phyloP scores from a whole-genome alignment of 2,888 invertebrate genomes.

The Polymixis lichenea region DNA sequence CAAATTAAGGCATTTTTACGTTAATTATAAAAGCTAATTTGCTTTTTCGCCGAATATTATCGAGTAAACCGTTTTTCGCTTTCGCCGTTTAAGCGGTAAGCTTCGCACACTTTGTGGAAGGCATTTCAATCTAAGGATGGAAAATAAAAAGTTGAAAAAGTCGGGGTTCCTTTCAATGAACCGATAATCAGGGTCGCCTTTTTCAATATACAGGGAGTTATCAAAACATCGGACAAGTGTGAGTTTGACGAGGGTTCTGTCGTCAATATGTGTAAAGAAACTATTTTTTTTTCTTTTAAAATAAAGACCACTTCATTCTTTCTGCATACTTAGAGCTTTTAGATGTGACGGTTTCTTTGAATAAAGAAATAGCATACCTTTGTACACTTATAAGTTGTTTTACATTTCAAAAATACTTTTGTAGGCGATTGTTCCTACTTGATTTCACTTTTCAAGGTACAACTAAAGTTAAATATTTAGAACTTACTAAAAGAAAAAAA shows the following conservation, averaged over 20 bases:
- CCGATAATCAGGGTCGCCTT: slow-evolving; percentile 66
- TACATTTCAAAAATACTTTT: neutral
- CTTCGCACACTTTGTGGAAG: slow-evolving; percentile 23
- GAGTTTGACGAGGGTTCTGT: slow-evolving; percentile 63
- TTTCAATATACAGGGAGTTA: slow-evolving; percentile 66
- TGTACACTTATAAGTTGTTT: neutral
- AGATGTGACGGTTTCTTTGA: slow-evolving; percentile 17
- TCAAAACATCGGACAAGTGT: slow-evolving; percentile 64
- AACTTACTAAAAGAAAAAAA: neutral
- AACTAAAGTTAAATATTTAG: neutral
- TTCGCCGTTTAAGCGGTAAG: slow-evolving; percentile 34
- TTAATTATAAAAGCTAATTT: slow-evolving; percentile 21
- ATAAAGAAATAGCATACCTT: neutral
- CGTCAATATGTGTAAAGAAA: slow-evolving; percentile 52
- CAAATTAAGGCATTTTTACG: neutral
- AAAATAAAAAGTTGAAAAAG: slow-evolving; percentile 55
- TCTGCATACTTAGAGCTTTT: slow-evolving; percentile 1
- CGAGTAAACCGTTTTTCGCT: slow-evolving; percentile 25
- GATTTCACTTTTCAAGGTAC: neutral
- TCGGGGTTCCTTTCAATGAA: slow-evolving; percentile 61
- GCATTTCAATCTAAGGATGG: slow-evolving; percentile 56
- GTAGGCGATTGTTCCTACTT: neutral
- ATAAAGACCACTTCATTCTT: slow-evolving; percentile 27
- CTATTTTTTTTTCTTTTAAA: slow-evolving; percentile 56
- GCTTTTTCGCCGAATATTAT: slow-evolving; percentile 23